Evolutionary conservation across 2,888 invertebrate genomes (phyloP).

Genomic region (Drosophila seclusa): DNA sequence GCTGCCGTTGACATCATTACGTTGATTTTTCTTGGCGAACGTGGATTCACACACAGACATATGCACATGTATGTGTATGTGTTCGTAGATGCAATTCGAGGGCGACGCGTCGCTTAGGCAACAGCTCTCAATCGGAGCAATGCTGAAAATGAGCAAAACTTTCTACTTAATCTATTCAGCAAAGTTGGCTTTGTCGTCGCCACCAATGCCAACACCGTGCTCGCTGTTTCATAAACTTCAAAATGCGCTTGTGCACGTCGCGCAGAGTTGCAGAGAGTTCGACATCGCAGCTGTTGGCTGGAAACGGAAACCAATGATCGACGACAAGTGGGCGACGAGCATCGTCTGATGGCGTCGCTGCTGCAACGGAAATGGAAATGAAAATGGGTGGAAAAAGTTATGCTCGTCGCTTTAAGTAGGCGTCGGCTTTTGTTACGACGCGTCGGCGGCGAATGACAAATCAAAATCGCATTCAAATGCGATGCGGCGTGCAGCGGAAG

Average conservation of each 20-base stretch:
- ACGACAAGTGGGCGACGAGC: slow-evolving; percentile 72
- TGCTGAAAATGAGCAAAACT: slow-evolving; percentile 80
- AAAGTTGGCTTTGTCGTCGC: slow-evolving; percentile 64
- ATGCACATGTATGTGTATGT: background rate
- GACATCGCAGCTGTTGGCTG: slow-evolving; percentile 30
- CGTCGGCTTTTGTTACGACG: slow-evolving; percentile 76
- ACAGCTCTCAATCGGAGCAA: slow-evolving; percentile 63
- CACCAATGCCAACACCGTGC: slow-evolving; percentile 8
- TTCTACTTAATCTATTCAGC: slow-evolving; percentile 82
- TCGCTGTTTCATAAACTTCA: slow-evolving; percentile 82
- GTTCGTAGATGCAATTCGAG: slow-evolving; percentile 16
- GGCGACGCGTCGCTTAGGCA: slow-evolving; percentile 43
- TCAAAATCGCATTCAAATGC: slow-evolving; percentile 82
- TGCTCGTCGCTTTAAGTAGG: slow-evolving; percentile 67
- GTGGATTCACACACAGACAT: slow-evolving; percentile 5
- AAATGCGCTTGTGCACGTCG: slow-evolving; percentile 80
- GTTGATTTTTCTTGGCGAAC: slow-evolving; percentile 59
- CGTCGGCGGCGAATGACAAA: slow-evolving; percentile 75
- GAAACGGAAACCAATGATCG: slow-evolving; percentile 81
- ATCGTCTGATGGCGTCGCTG: slow-evolving; percentile 31
- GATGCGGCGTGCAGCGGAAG: slow-evolving; percentile 77
- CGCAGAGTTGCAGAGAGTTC: slow-evolving; percentile 48
- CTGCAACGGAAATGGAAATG: slow-evolving; percentile 63
- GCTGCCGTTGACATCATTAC: slow-evolving; percentile 69
- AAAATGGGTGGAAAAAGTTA: slow-evolving; percentile 50